Base-by-base conservation (phyloP, 2,888 invertebrate species). In the Orthosia incerta region DNA sequence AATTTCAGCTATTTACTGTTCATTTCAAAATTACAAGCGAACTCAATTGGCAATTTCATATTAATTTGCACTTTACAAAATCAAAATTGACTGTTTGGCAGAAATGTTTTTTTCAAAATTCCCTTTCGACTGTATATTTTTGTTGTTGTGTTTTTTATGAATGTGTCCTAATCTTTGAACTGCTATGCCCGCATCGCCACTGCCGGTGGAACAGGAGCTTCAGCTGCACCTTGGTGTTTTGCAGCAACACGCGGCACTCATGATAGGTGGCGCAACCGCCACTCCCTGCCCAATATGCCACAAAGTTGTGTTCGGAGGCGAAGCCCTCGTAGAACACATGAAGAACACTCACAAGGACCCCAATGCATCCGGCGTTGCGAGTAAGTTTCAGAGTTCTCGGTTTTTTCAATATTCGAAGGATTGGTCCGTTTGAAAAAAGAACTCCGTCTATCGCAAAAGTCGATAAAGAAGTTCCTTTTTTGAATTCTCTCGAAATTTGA, bases 241-340 rank as follows among this genome's bases (percentile, higher is more conserved):
- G 97, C 98, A 99, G 98, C 99, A 99, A 98, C 99, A 99, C 97
- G 98, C 98, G 89, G 99, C 99, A 91, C 97, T 99, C 93, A 98
- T 98, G 97, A 98, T 98, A 93, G 98, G 99, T 91, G 99, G 99
- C 89, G 98, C 99, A 85, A 98, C 98, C 91, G 98, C 99, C 87
- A 98, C 98, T 79, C 98, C 98, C 86, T 99, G 99, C 95, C 99
- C 99, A 67, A 97, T 99, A 89, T 99, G 99, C 97, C 99, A 99
- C 97, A 99, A 99, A 97, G 98, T 99, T 93, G 98, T 99, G 96
- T 97, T 99, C 91, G 98, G 98, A 87, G 98, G 98, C 84, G 99
- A 99, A 96, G 98, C 98, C 73, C 97, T 99, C 79, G 98, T 99
- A 97, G 99, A 99, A 95, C 99, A 99, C 95, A 99, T 99, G 99